Evolutionary conservation across 2,797 vertebrate genomes (phyloP), one percentile per base, ranked within the genome.

Genomic region (Chrysocyon brachyurus): DNA sequence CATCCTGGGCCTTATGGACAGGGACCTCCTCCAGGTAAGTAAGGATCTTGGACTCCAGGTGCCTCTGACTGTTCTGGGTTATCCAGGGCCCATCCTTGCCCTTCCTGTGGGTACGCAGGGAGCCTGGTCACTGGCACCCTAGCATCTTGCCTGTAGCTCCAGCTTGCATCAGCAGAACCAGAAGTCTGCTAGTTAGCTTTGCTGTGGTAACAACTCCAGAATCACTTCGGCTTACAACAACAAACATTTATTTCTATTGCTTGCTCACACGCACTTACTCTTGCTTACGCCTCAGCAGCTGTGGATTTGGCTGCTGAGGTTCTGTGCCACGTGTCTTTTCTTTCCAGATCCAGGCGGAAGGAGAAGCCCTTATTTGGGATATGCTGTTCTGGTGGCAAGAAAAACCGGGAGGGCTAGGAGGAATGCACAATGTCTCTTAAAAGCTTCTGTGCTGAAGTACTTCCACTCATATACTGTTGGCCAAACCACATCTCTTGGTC

Each of bases 1-100:
- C 99, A 99, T 14, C 98, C 99, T 3, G 98, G 98, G 2, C 94
- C 98, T 59, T 99, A 99, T 91, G 99, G 99, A 81, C 99, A 99
- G 59, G 98, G 98, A 7, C 97, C 98, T 84, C 98, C 98, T 54
- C 98, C 98, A 98, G 98, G 98, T 98, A 99, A 99, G 99, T 96
- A 8, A 28, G 46, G 33, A 15, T 70, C 87, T 89, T 70, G 81
- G 88, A 54, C 72, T 87, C 66, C 11, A 14, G 49, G 46, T 49
- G 4, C 56, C 83, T 93, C 28, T 75, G 88, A 64, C 24, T 68
- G 16, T 59, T 63, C 75, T 79, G 57, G 56, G 40, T 89, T 66
- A 9, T 6, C 84, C 24, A 8, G 3, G n/a, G 12, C 78, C 72
- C 40, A 1, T 70, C 8, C 68, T 79, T 75, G 57, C 87, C 85